Evolutionary conservation across 1,140 invertebrate species (phyloP), one percentile per base, ranked within the genome.

Genomic region (Apocrypta bakeri): DNA sequence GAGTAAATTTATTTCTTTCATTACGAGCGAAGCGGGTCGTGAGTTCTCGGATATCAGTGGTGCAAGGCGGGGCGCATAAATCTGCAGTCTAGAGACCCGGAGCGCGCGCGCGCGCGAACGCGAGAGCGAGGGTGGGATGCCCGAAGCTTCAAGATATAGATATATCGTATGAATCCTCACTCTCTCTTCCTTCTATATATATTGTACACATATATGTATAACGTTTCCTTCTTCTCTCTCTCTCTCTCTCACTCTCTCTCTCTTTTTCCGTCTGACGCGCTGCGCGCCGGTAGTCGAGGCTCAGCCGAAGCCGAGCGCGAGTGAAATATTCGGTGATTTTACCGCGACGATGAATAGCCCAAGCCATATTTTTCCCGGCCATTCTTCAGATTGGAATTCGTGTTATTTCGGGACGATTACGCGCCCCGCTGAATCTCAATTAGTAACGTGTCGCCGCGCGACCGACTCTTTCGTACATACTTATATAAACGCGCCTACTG

Each of bases 1-100:
- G 89, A 92, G 90, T 90, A 89, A 92, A 92, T 92, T 92, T 92
- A 92, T 92, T 92, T 92, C 91, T 92, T 92, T 92, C 91, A 92
- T 92, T 92, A 92, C 91, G 88, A 89, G 90, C 88, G 85, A 86
- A 91, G 87, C 90, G 87, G 89, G 87, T 90, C 89, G 90, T 91
- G 90, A 91, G 90, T 90, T 92, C 90, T 92, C 88, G 90, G 90
- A 90, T 92, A 92, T 92, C 91, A 91, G 88, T 89, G 87, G 87
- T 88, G 88, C 90, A 87, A 92, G 90, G 88, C 90, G 89, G 89
- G 87, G 85, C 89, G 90, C 90, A 92, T 92, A 92, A 92, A 92
- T 92, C 91, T 91, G 88, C 88, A 88, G 87, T 85, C 88, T 87
- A 87, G 86, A 86, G 86, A 85, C 86, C 76, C 71, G 42, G n/a